Conservation (phyloP, 2,797 vertebrate species). For the Ataeniobius toweri region DNA sequence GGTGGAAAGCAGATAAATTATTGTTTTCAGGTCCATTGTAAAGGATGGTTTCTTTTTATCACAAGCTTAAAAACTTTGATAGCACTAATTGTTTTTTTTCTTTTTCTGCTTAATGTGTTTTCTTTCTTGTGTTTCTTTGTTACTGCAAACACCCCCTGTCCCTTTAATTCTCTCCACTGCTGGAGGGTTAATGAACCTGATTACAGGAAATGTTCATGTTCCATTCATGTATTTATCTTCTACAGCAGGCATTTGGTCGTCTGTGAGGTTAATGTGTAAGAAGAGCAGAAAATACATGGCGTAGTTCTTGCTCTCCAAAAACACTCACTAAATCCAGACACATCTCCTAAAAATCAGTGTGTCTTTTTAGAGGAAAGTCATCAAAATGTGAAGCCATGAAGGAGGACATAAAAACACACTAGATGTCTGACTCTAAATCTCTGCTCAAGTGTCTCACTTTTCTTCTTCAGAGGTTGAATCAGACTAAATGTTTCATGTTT, state of each 20-base stretch:
- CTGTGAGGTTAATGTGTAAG: conserved; percentile 28
- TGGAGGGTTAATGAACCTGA: conserved; percentile 36
- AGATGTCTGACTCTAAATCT: not conserved
- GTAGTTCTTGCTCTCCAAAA: not conserved
- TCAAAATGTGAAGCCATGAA: not conserved
- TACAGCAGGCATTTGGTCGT: conserved; percentile 39
- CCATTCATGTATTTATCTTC: conserved; percentile 43
- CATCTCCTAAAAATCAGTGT: not conserved
- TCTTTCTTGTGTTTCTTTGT: not conserved
- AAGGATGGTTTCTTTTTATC: conserved; percentile 49
- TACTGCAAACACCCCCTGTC: not conserved
- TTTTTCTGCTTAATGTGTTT: not conserved
- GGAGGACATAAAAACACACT: not conserved
- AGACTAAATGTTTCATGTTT: not conserved
- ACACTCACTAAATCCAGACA: not conserved
- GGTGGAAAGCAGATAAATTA: conserved; percentile 7
- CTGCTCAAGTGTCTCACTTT: not conserved
- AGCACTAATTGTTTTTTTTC: conserved; percentile 20
- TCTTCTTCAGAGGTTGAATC: not conserved
- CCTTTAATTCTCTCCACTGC: conserved; percentile 1
- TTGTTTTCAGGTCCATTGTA: conserved; percentile 24
- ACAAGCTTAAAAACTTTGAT: conserved; percentile 33
- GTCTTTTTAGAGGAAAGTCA: not conserved
- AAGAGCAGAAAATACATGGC: not conserved
- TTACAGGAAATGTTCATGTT: conserved; percentile 8